Evolutionary conservation across 2,888 invertebrate genomes (phyloP), one percentile per base, ranked within the genome.

Genomic region (Rhaphigaster nebulosa): DNA sequence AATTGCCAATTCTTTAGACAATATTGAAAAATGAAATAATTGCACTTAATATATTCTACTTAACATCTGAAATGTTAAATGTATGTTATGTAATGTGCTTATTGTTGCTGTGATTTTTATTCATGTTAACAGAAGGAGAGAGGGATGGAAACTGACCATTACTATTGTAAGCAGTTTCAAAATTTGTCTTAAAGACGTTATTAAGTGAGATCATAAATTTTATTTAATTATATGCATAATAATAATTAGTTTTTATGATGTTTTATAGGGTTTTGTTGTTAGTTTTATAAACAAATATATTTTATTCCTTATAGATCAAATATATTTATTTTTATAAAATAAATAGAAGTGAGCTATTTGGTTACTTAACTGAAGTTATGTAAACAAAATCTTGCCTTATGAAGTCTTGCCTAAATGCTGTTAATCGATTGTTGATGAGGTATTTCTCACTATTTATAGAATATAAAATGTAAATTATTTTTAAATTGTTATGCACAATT

Each of bases 301-400:
- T 45, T 84, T 45, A 84, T 84, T 84, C 84, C 45, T 84, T 45
- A 84, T 50, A 84, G 38, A 84, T 45, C 15, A 84, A 84, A 84
- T n/a, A 26, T 84, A 84, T 84, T 84, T 84, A 84, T 84, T 84
- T 84, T 84, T 84, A 84, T 84, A 84, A 13, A 84, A 84, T 84
- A 84, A 84, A n/a, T 18, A n/a, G 38, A 80, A 84, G n/a, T 41
- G 45, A 38, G 41, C 26, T 80, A 80, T 84, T 84, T 45, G 84
- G 26, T 84, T 34, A 20, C 15, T 84, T 45, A 26, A 84, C 84
- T 50, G 45, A n/a, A 26, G 80, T 80, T 29, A 76, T 8, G 20
- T 76, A 38, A 76, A 76, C 34, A 76, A 76, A 38, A 38, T 76
- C 70, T 76, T 38, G 70, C 84, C 84, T 84, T 84, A n/a, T n/a